phyloP scores from a whole-genome alignment of 2,888 invertebrate genomes.

The Erpobdella octoculata region DNA sequence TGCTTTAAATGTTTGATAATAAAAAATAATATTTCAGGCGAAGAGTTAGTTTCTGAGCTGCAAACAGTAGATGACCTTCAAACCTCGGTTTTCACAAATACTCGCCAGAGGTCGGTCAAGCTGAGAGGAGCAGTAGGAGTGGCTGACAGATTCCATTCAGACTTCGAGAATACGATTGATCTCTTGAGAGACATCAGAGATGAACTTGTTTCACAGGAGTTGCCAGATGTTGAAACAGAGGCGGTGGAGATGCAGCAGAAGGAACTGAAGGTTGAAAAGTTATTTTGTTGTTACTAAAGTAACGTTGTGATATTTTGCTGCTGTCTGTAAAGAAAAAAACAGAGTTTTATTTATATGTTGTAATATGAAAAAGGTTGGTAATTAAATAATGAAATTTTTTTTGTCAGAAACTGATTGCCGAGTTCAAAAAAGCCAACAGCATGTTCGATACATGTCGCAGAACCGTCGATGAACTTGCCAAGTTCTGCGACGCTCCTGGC shows the following conservation, averaged over 20 bases:
- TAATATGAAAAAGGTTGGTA: background rate
- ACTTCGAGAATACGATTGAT: constrained; percentile 46
- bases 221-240: constrained; percentile 48
- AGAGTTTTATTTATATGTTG: background rate
- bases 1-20: no score
- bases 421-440: constrained; percentile 34
- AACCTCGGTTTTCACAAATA: constrained; percentile 36
- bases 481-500: constrained; percentile 48
- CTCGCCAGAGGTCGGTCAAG: constrained; percentile 41
- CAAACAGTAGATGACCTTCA: constrained; percentile 45
- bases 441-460: constrained; percentile 43
- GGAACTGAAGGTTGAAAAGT: constrained; percentile 44
- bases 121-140: constrained; percentile 44
- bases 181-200: constrained; percentile 49
- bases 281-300: no score
- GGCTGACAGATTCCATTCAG: constrained; percentile 46
- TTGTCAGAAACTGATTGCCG: constrained; percentile 18
- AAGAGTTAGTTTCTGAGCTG: constrained; percentile 38
- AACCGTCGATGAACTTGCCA: constrained; percentile 43
- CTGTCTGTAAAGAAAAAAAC: background rate
- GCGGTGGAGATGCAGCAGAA: constrained; percentile 49
- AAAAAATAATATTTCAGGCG: background rate
- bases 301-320: background rate
- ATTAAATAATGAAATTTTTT: background rate
- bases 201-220: constrained; percentile 48